Evolutionary conservation across 2,888 invertebrate species (phyloP).

Genomic region (Nomada fucata): DNA sequence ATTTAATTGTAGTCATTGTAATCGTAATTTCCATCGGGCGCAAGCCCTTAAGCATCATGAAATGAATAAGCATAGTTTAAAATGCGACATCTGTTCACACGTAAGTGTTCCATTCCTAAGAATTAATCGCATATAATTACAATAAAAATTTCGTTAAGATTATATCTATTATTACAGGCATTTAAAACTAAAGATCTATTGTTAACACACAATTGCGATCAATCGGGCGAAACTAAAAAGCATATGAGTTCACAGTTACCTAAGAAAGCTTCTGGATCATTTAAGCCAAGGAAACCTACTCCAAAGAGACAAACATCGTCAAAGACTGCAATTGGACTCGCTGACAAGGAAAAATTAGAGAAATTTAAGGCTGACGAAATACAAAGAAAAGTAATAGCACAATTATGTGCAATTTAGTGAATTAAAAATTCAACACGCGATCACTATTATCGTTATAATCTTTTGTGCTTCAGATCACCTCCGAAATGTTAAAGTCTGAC

Average conservation of each 20-base stretch:
- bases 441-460: background rate
- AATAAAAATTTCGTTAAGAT: background rate
- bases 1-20: conserved; percentile 81
- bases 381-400: conserved; percentile 70
- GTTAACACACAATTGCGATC: conserved; percentile 80
- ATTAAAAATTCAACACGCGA: background rate
- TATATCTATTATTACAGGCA: conserved; percentile 65
- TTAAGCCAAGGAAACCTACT: conserved; percentile 81
- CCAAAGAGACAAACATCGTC: conserved; percentile 80
- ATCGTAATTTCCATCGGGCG: conserved; percentile 80
- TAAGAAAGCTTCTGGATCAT: conserved; percentile 81
- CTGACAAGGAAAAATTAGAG: conserved; percentile 79
- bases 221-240: conserved; percentile 76
- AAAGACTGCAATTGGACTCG: conserved; percentile 72
- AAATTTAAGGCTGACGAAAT: conserved; percentile 76
- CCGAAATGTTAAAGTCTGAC: conserved; percentile 62
- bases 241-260: conserved; percentile 79
- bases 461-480: conserved; percentile 63
- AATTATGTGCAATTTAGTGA: background rate
- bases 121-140: background rate
- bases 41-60: conserved; percentile 82
- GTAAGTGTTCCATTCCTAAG: conserved; percentile 69
- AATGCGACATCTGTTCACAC: conserved; percentile 81
- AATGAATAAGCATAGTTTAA: conserved; percentile 79
- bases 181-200: conserved; percentile 82